Evolutionary conservation across 2,797 vertebrate genomes (phyloP).

Genomic region (Pelobates cultripes): DNA sequence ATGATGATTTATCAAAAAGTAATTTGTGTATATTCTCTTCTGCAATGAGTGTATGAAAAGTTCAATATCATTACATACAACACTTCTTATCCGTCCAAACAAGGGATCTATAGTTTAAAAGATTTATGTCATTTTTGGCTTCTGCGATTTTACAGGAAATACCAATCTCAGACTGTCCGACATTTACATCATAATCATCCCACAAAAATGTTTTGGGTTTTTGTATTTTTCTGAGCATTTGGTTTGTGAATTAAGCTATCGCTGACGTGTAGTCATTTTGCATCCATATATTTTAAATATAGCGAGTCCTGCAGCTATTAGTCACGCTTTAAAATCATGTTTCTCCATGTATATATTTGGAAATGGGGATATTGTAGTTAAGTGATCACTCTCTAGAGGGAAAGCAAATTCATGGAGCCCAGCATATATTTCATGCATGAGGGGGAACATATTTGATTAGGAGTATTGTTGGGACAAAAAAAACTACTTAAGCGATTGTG

Average conservation of each 20-base stretch:
- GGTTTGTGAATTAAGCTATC: constrained; percentile 21
- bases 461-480: no score
- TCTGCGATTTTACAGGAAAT: constrained; percentile 67
- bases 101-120: constrained; percentile 63
- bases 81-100: constrained; percentile 37
- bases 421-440: no score
- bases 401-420: no score
- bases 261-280: constrained; percentile 13
- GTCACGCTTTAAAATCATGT: background rate
- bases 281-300: constrained; percentile 5
- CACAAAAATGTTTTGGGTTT: constrained; percentile 55
- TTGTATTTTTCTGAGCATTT: constrained; percentile 38
- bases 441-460: no score
- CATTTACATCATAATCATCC: constrained; percentile 61
- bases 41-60: background rate
- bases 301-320: constrained; percentile 4
- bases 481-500: no score
- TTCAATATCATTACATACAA: background rate
- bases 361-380: background rate
- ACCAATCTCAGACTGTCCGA: constrained; percentile 60
- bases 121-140: constrained; percentile 65
- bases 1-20: no score
- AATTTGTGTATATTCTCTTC: no score
- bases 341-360: background rate
- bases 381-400: no score